Base-by-base conservation (phyloP, 1,140 invertebrate genomes). In the Pantala flavescens region DNA sequence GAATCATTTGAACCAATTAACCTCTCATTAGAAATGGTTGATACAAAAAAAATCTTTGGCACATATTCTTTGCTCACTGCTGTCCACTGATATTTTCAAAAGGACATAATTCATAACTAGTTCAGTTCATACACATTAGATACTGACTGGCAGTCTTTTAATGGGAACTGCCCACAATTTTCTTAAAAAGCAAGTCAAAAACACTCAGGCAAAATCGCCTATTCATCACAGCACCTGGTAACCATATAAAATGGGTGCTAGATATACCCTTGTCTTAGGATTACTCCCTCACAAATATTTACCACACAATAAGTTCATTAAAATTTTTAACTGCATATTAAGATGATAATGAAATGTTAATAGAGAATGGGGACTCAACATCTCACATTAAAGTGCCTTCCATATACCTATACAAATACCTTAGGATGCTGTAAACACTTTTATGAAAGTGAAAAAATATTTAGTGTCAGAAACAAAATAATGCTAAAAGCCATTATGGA, bases 21-120 rank as follows among this genome's bases (percentile, higher is more conserved):
- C 16, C 12, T 63, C 16, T 19, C 49, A 21, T 63, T 16, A 63
- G 49, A 63, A 63, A 3, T 36, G 49, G n/a, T 63, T 16, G 16
- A 63, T 16, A 63, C 16, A 63, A 63, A 63, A 63, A 63, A 63
- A 63, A 63, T 63, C 49, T 63, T 63, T 63, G 49, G 49, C 49
- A 63, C 49, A 63, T 63, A 19, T 7, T 63, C n/a, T 63, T 21
- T 63, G 49, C 49, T 63, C 49, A 63, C n/a, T 16, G 49, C 12
- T 63, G 14, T 12, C 49, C 49, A 63, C n/a, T 16, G 3, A 19
- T 5, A 12, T 21, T 19, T 63, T 14, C 3, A 19, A 19, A 19
- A 9, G 10, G 16, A n/a, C 5, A 63, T 12, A 19, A 16, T 63
- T 63, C n/a, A 7, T 63, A 7, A 16, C 49, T 21, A 63, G n/a